Base-by-base conservation (phyloP, 2,113 vertebrate genomes). In the Seriola quinqueradiata region DNA sequence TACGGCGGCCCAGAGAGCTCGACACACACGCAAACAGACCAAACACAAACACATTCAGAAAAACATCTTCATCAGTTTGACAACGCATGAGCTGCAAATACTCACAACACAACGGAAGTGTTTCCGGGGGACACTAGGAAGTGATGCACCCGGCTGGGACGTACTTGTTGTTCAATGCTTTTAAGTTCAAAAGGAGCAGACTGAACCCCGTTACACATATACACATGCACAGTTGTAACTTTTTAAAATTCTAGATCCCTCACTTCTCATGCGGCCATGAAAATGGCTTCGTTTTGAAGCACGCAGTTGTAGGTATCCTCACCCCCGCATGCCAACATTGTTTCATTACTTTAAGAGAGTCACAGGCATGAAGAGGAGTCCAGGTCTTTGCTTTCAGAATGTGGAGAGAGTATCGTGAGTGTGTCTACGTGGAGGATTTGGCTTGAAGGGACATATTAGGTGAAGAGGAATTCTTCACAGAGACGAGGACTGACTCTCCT, bases 341-440 rank as follows among this genome's bases (percentile, higher is more conserved):
- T 54, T 73, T 65, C 46, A 84, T 70, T 69, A 74, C 65, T 81
- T 81, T 66, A 14, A 8, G 61, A 44, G 68, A 58, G 48, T 79
- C 60, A 76, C 70, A 70, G 61, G 10, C 60, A 44, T 44, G 42
- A 28, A 48, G 70, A 14, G 11, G 36, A 36, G 46, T 21, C 3
- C 9, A 16, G 21, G 46, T 67, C 67, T 61, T 28, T 60, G 46
- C 55, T 73, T 63, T 34, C 3, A 52, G 75, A 58, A 58, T 52
- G 9, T 23, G 25, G 42, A 59, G 25, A 59, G 14, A 63, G 60
- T 19, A 25, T 32, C 25, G 7, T 7, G 23, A 66, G 64, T 28
- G 54, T 67, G 61, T 79, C 44, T 38, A 67, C 44, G 28, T 32
- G 8, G 32, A 67, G 25, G 60, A 64, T 59, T 66, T 65, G 40